These are phyloP conservation scores for Aleiodes testaceus DNA, from an alignment of 2,888 invertebrate species.

Conservation along the genomic window DNA sequence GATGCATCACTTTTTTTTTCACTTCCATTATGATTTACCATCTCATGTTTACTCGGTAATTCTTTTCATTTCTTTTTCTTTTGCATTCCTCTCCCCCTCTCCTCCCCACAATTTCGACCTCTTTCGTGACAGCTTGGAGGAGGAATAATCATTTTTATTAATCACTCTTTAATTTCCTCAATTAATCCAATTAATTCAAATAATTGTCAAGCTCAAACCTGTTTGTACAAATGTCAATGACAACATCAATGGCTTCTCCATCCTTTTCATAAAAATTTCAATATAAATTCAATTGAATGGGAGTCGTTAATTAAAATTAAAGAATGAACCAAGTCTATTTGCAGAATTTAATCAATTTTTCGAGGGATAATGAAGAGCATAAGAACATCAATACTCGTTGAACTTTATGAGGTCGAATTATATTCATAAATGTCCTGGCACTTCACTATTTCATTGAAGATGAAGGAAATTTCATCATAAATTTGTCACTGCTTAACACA, in stretches of 20 bases:
- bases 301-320: too few species aligned
- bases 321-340: neutral
- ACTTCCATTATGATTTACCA: conserved; percentile 37
- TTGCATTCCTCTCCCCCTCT: conserved; percentile 48
- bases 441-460: neutral
- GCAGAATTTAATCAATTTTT: neutral
- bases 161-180: neutral
- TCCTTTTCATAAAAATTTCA: conserved; percentile 6
- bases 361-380: neutral
- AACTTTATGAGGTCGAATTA: conserved; percentile 4
- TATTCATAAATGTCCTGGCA: conserved; percentile 25
- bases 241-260: conserved; percentile 16
- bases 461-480: too few species aligned
- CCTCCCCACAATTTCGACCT: conserved; percentile 59
- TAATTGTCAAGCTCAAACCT: conserved; percentile 49
- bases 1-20: conserved; percentile 43
- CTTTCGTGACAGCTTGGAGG: conserved; percentile 73
- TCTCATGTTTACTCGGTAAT: conserved; percentile 27
- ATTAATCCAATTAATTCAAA: neutral
- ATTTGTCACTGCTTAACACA: too few species aligned
- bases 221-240: conserved; percentile 45
- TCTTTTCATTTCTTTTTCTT: conserved; percentile 42
- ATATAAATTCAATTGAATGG: too few species aligned
- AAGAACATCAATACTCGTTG: neutral
- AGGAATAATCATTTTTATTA: conserved; percentile 48